Percentiles rank a stretch among this genome's conserved stretches.
These are phyloP conservation scores for Orussus abietinus DNA, from an alignment of 1,140 invertebrate genomes.

Conservation along the genomic window DNA sequence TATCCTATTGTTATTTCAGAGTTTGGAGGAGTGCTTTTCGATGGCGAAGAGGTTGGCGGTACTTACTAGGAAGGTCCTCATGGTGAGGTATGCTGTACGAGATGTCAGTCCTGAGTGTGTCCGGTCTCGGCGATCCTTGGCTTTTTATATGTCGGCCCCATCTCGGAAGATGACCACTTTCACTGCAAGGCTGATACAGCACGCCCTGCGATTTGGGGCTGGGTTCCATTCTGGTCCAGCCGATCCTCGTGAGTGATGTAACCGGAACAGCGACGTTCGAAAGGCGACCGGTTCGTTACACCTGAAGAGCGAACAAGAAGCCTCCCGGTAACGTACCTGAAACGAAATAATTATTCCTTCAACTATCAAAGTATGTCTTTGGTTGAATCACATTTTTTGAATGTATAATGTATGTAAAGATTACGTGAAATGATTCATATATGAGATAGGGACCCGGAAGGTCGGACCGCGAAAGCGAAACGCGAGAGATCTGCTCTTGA, in stretches of 20 bases:
- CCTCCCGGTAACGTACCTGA: too few species aligned
- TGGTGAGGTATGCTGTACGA: conserved; percentile 17
- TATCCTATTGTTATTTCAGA: too few species aligned
- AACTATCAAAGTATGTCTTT: too few species aligned
- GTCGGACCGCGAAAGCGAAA: too few species aligned
- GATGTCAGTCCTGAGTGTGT: conserved; percentile 18
- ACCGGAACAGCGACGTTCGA: background rate
- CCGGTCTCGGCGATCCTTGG: conserved; percentile 10
- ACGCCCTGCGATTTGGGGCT: conserved; percentile 18
- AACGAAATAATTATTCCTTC: too few species aligned
- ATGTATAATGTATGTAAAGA: too few species aligned
- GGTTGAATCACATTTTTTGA: background rate
- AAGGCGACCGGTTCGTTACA: background rate
- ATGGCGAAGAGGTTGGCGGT: too few species aligned
- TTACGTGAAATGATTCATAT: too few species aligned
- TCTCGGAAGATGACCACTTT: conserved; percentile 19
- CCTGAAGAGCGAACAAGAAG: background rate
- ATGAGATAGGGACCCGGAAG: too few species aligned
- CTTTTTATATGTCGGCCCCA: conserved; percentile 23
- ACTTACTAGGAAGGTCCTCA: conserved; percentile 26
- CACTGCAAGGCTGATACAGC: conserved; percentile 16
- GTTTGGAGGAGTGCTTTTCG: too few species aligned
- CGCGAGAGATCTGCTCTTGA: too few species aligned
- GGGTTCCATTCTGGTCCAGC: conserved; percentile 11
- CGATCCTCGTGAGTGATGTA: conserved; percentile 13